Evolutionary conservation across 2,797 vertebrate species (phyloP), one percentile per base, ranked within the genome.

Genomic region (Lithobates pipiens): DNA sequence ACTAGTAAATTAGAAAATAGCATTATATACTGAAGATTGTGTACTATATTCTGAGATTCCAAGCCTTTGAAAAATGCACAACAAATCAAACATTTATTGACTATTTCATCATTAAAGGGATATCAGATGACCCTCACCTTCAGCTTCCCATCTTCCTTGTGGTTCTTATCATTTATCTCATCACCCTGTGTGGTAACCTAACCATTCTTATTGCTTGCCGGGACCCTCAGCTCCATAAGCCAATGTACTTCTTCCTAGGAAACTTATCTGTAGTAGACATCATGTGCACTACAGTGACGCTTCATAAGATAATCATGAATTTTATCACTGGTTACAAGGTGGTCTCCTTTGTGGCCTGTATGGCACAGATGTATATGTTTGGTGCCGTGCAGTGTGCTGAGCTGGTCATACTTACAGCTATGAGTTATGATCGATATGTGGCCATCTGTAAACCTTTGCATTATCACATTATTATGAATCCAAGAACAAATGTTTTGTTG

Each of bases 241-340:
- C 82, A 11, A 83, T 83, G 81, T 77, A 84, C 23, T 84, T 84
- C 82, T 84, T 84, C 65, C 44, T 84, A 44, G 63, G 74, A 6
- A 84, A 84, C 44, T 34, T 84, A 21, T 77, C 74, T 8, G n/a
- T 84, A 18, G 29, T 78, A 5, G 82, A 84, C 68, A 84, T 77
- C 15, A 23, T 18, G 42, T 84, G 29, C 36, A 27, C 76, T 34
- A 77, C 75, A 4, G 39, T 84, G 6, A 6, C 68, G 0, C 29
- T 77, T 29, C 75, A 84, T 77, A 84, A 84, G 76, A 61, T 63
- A 16, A 67, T 84, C 3, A 21, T 9, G 9, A 61, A 34, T 23
- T 70, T 72, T 18, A 54, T 78, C 25, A 77, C 75, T 2, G 34
- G 82, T 25, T 50, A 84, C 5, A 77, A 44, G 5, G 42, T 1